Evolutionary conservation across 2,113 vertebrate genomes (phyloP), one percentile per base, ranked within the genome.

Genomic region (Diadophis punctatus): DNA sequence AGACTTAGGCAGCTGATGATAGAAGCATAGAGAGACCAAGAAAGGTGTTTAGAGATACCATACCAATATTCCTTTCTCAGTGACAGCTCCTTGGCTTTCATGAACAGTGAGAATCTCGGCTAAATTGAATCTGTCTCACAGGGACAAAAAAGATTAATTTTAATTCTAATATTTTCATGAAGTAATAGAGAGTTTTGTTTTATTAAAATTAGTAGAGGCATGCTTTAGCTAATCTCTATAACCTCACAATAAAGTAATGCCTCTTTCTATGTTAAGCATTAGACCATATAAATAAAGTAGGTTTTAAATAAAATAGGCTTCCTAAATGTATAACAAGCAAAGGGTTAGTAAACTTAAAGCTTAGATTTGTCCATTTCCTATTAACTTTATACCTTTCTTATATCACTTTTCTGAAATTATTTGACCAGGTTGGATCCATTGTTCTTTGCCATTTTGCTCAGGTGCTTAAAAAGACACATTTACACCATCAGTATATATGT

Each of bases 281-380:
- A 53, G 51, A 1, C 55, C n/a, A 11, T 60, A 20, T 51, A 60
- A 63, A 91, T 56, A 30, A 86, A 56, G 2, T 60, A 39, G n/a
- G 4, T 51, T 27, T 55, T 25, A 60, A 87, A 88, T 58, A n/a
- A 68, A 60, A 12, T 63, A 27, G 23, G 3, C 25, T 23, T 58
- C 25, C 63, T 80, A 23, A 80, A 14, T 86, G 14, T 86, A 53
- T 55, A 55, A 46, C 27, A n/a, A 46, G 11, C 30, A 86, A n/a
- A 60, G 6, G 23, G 1, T 49, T n/a, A 27, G 30, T 27, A 63
- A 20, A 5, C 0, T 25, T 86, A 0, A 0, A 25, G 1, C 25
- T 86, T 94, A 48, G 39, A 1, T 53, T 51, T 51, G 14, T 85
- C 18, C 18, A 80, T 80, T 80, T 80, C 34, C 30, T 30, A 68